These are phyloP conservation scores for Chamaea fasciata DNA, from an alignment of 2,113 vertebrate genomes.

Conservation along the genomic window DNA sequence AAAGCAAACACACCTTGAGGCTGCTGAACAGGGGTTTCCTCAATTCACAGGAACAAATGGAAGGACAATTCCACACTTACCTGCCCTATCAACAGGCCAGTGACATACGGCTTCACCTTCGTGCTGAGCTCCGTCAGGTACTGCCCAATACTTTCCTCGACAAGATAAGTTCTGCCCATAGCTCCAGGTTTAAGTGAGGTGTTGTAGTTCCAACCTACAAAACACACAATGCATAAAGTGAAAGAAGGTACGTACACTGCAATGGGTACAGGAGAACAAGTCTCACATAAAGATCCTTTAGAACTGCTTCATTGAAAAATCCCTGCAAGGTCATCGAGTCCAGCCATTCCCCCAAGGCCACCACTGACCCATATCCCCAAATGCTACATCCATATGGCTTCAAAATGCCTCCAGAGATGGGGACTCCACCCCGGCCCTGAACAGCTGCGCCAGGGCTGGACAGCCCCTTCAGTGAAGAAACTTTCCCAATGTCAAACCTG, in stretches of 20 bases:
- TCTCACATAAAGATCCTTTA: background rate
- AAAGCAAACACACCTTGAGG: background rate
- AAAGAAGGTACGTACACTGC: background rate
- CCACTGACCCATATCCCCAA: background rate
- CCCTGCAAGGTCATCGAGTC: rapidly evolving
- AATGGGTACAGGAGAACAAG: background rate
- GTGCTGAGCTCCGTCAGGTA: slow-evolving; percentile 70
- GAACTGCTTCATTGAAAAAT: background rate
- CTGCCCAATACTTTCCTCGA: slow-evolving; percentile 71
- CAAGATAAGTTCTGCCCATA: slow-evolving; percentile 80
- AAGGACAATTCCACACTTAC: slow-evolving; percentile 61
- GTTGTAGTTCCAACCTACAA: background rate
- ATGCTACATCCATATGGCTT: background rate
- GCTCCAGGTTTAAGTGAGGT: background rate
- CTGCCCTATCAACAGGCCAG: slow-evolving; percentile 90
- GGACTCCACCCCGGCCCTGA: background rate
- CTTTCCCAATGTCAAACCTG: rapidly evolving
- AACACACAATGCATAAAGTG: background rate
- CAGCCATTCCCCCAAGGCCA: no score
- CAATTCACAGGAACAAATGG: rapidly evolving
- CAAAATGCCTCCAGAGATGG: background rate
- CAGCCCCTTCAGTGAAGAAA: background rate
- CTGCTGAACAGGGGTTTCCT: background rate
- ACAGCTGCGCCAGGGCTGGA: background rate
- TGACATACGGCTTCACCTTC: slow-evolving; percentile 59